These are phyloP conservation scores for Bubo scandiacus DNA, from an alignment of 2,113 vertebrate species.

Conservation along the genomic window DNA sequence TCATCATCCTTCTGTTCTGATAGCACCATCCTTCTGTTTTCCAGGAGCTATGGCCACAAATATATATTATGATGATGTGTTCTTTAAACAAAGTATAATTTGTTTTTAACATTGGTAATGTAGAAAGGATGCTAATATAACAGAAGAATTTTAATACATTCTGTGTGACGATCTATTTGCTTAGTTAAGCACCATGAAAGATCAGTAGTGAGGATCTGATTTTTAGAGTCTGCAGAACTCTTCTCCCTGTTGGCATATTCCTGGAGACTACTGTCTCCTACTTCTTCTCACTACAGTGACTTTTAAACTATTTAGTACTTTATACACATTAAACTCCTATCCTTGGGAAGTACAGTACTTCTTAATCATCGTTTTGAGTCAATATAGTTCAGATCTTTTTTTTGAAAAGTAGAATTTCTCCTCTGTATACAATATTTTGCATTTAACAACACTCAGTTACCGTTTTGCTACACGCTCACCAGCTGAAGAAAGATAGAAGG, in stretches of 20 bases:
- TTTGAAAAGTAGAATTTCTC: background rate
- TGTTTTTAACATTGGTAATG: background rate
- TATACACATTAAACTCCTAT: background rate
- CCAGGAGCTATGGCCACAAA: background rate
- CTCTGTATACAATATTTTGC: background rate
- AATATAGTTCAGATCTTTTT: background rate
- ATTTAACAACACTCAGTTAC: background rate
- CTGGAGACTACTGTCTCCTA: background rate
- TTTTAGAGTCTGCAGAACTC: background rate
- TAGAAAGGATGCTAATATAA: background rate
- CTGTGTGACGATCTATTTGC: background rate
- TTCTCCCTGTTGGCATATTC: background rate
- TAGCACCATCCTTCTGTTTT: background rate
- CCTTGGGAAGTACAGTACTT: background rate
- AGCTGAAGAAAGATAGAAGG: background rate
- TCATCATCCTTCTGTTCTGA: background rate
- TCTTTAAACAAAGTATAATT: background rate
- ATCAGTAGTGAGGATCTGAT: background rate
- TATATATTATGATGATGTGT: background rate
- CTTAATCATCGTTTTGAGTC: background rate
- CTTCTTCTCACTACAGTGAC: background rate
- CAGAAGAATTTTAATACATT: background rate
- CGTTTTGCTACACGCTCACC: background rate
- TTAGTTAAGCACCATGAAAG: background rate
- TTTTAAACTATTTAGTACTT: background rate